Evolutionary conservation across 2,888 invertebrate genomes (phyloP).

Genomic region (Brassicogethes aeneus): DNA sequence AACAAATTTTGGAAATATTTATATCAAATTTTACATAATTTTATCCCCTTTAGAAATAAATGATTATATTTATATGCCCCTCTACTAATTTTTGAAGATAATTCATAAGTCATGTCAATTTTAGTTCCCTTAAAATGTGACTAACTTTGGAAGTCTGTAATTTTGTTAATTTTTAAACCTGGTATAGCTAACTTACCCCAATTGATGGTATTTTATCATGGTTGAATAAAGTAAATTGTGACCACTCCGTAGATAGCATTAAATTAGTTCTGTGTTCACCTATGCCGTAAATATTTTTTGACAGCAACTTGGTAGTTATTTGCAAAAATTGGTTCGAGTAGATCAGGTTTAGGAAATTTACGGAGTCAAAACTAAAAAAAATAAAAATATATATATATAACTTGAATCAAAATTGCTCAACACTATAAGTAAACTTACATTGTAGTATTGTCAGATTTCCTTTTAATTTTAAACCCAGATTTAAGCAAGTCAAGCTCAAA

Average conservation of each 20-base stretch:
- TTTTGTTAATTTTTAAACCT: too few relatives aligned
- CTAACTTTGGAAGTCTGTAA: too few relatives aligned
- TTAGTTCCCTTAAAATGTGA: too few relatives aligned
- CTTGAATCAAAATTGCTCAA: not conserved
- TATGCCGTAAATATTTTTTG: conserved; percentile 60
- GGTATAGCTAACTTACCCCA: conserved; percentile 44
- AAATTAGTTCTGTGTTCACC: conserved; percentile 61
- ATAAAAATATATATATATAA: conserved; percentile 3
- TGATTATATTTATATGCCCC: too few relatives aligned
- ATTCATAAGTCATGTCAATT: too few relatives aligned
- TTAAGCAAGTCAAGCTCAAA: conserved; percentile 46
- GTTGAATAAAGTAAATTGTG: conserved; percentile 59
- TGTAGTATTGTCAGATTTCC: conserved; percentile 45
- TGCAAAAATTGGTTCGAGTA: conserved; percentile 70
- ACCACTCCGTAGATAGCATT: conserved; percentile 57
- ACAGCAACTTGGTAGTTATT: conserved; percentile 52
- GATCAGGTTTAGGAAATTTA: conserved; percentile 57
- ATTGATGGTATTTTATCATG: conserved; percentile 56
- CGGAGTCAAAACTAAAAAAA: conserved; percentile 55
- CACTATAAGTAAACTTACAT: conserved; percentile 47
- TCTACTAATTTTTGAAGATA: too few relatives aligned
- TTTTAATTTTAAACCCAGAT: conserved; percentile 55
- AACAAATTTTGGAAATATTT: too few relatives aligned
- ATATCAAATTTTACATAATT: too few relatives aligned
- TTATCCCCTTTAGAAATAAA: too few relatives aligned